A percentile compares a stretch with the other conserved stretches of the same genome.
phyloP scores from a whole-genome alignment of 2,888 invertebrate genomes.

The Busseola fusca region DNA sequence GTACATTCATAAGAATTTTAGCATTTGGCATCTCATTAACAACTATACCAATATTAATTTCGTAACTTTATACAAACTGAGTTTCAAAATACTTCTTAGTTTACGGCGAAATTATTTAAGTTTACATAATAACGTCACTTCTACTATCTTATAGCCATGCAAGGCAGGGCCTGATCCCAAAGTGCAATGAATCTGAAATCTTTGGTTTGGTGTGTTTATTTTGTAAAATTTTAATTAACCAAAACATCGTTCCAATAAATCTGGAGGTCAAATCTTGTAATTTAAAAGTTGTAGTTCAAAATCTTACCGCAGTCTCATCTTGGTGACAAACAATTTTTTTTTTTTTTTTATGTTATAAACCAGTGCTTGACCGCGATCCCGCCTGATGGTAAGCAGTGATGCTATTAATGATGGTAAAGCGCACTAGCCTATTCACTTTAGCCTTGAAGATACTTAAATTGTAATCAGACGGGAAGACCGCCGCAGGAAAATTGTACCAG shows the following conservation, averaged over 20 bases:
- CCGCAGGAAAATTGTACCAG: too few relatives aligned
- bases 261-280: neutral
- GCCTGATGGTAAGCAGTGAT: too few relatives aligned
- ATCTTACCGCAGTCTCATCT: too few relatives aligned
- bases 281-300: too few relatives aligned
- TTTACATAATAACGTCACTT: slow-evolving; percentile 17
- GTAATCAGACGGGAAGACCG: too few relatives aligned
- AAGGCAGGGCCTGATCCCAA: slow-evolving; percentile 15
- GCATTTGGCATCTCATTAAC: slow-evolving; percentile 3
- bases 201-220: neutral
- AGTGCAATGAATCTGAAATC: slow-evolving; percentile 24
- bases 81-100: slow-evolving; percentile 16
- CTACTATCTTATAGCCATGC: slow-evolving; percentile 17
- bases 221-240: neutral
- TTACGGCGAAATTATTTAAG: slow-evolving; percentile 24
- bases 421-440: too few relatives aligned
- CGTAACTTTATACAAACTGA: neutral
- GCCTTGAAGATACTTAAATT: too few relatives aligned
- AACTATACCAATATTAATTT: slow-evolving; percentile 1
- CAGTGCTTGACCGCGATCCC: too few relatives aligned
- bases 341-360: too few relatives aligned
- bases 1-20: neutral
- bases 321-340: too few relatives aligned
- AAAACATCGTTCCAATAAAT: neutral
- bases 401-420: too few relatives aligned